These are phyloP conservation scores for Brachionus paranguensis DNA, from an alignment of 1,140 invertebrate species.

Conservation along the genomic window DNA sequence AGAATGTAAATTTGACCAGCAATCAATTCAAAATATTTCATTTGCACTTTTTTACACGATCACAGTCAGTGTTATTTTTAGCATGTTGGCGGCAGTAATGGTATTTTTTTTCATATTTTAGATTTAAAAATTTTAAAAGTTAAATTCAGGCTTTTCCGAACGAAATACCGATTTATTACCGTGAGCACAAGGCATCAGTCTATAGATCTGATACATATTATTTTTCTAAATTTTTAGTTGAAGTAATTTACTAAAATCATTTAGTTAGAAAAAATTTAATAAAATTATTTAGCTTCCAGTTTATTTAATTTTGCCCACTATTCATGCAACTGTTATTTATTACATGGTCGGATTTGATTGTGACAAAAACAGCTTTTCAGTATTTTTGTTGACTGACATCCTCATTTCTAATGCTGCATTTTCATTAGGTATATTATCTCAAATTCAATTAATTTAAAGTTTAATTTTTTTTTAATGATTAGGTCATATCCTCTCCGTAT, in stretches of 20 bases:
- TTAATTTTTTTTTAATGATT: too few species aligned
- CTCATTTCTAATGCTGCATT: background rate
- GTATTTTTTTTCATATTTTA: background rate
- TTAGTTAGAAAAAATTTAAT: background rate
- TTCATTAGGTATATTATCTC: background rate
- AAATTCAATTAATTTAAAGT: too few species aligned
- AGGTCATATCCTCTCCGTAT: background rate
- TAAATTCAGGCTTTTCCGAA: constrained; percentile 8
- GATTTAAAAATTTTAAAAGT: background rate
- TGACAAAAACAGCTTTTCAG: constrained; percentile 4
- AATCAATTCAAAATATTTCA: background rate
- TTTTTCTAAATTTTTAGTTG: constrained; percentile 18
- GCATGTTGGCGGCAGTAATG: constrained; percentile 29
- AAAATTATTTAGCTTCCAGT: constrained; percentile 11
- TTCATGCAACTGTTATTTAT: constrained; percentile 14
- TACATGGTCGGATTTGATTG: constrained; percentile 33
- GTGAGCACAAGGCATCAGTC: background rate
- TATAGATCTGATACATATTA: constrained; percentile 39
- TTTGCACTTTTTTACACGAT: constrained; percentile 23
- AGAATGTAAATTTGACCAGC: background rate
- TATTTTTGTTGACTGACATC: constrained; percentile 8
- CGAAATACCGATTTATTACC: constrained; percentile 21
- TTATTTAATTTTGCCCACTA: background rate
- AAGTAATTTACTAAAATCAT: background rate
- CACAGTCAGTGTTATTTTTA: constrained; percentile 21